These are phyloP conservation scores for Phasianus colchicus DNA, from an alignment of 2,113 vertebrate genomes.

Conservation along the genomic window DNA sequence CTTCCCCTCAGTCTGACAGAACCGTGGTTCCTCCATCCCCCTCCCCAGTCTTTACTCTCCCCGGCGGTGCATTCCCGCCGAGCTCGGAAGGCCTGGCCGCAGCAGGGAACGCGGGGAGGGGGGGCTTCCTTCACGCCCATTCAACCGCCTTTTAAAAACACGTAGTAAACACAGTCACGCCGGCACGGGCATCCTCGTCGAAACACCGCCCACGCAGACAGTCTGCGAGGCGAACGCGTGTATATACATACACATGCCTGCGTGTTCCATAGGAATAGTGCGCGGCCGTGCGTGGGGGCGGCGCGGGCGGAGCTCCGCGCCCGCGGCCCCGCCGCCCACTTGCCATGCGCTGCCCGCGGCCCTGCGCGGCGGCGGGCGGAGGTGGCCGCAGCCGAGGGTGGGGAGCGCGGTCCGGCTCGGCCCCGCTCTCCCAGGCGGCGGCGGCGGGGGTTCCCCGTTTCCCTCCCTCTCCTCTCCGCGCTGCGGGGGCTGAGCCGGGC, in stretches of 20 bases:
- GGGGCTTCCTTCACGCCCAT: not conserved
- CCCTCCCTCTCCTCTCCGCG: not conserved
- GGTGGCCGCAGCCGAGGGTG: not conserved
- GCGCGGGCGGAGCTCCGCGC: slow-evolving; percentile 31
- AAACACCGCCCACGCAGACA: not conserved
- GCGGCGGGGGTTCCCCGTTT: not conserved
- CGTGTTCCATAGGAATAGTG: accelerated
- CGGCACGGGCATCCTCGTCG: not conserved
- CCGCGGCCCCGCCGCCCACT: slow-evolving; percentile 27
- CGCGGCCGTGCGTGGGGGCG: not conserved
- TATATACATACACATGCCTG: not conserved
- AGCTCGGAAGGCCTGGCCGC: slow-evolving; percentile 7
- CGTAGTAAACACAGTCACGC: not conserved
- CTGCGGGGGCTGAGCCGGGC: not conserved
- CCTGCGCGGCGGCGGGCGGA: not conserved
- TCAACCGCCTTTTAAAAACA: not conserved
- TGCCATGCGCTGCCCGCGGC: slow-evolving; percentile 40
- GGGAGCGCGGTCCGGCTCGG: not conserved
- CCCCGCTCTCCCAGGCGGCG: not conserved
- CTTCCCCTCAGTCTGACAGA: not conserved
- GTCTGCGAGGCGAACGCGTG: not conserved
- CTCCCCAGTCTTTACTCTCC: not conserved
- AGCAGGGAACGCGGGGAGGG: not conserved
- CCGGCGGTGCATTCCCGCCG: not conserved
- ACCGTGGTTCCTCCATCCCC: not conserved